Evolutionary conservation across 2,888 invertebrate species (phyloP), one percentile per base, ranked within the genome.

Genomic region (Geophilus truncorum): DNA sequence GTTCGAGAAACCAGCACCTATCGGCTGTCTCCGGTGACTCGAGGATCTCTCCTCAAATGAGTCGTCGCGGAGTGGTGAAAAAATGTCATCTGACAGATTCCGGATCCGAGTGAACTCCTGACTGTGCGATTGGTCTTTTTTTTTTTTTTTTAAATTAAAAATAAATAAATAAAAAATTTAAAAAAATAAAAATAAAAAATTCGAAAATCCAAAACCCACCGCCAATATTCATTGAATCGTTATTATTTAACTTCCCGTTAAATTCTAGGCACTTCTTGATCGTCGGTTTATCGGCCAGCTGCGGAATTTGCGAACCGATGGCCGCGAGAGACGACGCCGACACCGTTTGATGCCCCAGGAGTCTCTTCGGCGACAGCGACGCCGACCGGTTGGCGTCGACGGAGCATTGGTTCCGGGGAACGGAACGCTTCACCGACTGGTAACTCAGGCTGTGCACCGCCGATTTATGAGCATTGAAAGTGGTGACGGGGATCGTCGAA

Each of bases 381-480:
- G 40, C 40, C 12, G 57, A 62, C 6, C 57, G n/a, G 3, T 62
- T 62, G 4, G 57, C 23, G 10, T n/a, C n/a, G n/a, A n/a, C n/a
- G n/a, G n/a, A n/a, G n/a, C n/a, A n/a, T n/a, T n/a, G n/a, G n/a
- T n/a, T n/a, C n/a, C n/a, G n/a, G n/a, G n/a, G n/a, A n/a, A n/a
- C n/a, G n/a, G n/a, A n/a, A n/a, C n/a, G n/a, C n/a, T n/a, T n/a
- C n/a, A 76, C 10, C 0, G 76, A 18, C 21, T 78, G 78, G 82
- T 85, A 86, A 30, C 81, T 82, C 18, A 87, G 82, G 78, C 83
- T 82, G 79, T 85, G 85, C 0, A 87, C 86, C 0, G 86, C 85
- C 1, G 85, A 84, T 81, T 84, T 85, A 83, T 87, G 87, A 5
- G 86, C 87, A 75, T 83, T 83, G 12, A 86, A 81, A 6, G 82